Base-by-base conservation (phyloP, 2,888 invertebrate species). In the Epirrita christyi region DNA sequence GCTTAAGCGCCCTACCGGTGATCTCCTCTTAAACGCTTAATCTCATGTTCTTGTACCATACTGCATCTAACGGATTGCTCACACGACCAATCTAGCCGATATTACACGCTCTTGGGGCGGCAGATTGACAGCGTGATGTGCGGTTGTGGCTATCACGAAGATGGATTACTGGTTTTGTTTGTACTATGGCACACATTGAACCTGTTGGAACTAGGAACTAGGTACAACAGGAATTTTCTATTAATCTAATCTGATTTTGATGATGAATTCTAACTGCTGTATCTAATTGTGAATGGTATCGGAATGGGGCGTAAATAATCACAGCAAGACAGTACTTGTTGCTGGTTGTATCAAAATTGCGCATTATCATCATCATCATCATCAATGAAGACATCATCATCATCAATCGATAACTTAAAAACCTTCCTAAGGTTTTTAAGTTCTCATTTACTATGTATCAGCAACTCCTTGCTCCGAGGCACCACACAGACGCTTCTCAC, bases 101-200 rank as follows among this genome's bases (percentile, higher is more conserved):
- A 61, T 64, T 59, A 61, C 61, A 61, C 64, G 64, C 41, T 49
- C 55, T 46, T 29, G 27, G 37, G 50, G 11, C 37, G 54, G 46
- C 38, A 43, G 32, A 61, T 53, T 50, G 62, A 54, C 59, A 60
- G 43, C 14, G 32, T 46, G 45, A 49, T 61, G 54, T 53, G 56
- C 56, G 59, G 61, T 64, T 55, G 48, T 43, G 49, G 41, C 58
- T 27, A 51, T 53, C 52, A 29, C 37, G 43, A 62, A 48, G 59
- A 64, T 61, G 47, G 59, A 63, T 63, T 45, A 59, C 54, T 46
- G 43, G 50, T 38, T 59, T 40, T 53, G 41, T 48, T 28, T 53
- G 27, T 45, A 49, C 44, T 43, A 37, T 58, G 55, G 42, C 52
- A 58, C 40, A 47, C 44, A 21, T n/a, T 10, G 6, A 42, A 14